Base-by-base conservation (phyloP, 2,113 vertebrate genomes). In the Ivindomyrus marchei region DNA sequence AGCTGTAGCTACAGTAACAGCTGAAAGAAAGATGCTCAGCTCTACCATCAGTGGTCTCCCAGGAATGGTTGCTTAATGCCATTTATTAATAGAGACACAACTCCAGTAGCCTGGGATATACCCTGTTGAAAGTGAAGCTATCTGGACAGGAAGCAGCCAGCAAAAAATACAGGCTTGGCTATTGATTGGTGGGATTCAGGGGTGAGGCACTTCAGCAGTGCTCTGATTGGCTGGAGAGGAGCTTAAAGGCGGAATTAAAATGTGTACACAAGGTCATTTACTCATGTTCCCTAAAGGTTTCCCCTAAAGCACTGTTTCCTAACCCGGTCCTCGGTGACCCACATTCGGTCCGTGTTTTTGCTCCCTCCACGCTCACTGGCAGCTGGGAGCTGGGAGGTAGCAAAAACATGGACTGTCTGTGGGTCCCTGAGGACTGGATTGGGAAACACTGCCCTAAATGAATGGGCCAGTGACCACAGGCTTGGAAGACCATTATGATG, bases 81-180 rank as follows among this genome's bases (percentile, higher is more conserved):
- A 96, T 96, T 96, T 96, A 96, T 96, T 96, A 96, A 96, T 96
- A 96, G 96, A 95, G 94, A 94, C 95, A 94, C 94, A 95, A 94
- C 94, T 77, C 27, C 70, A 19, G 70, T 42, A 80, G 94, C 93
- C 94, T 47, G 84, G 84, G 47, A 50, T 86, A 31, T 92, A 80
- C 96, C 95, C 95, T 91, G 36, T 50, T 50, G 84, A 5, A 50
- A 8, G 95, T 96, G 96, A 96, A 95, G 94, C 94, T 85, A 93
- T 94, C 91, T 92, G 92, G 94, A 95, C 92, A 88, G 91, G 92
- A 89, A 89, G 92, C 91, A 80, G 21, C 62, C 42, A 58, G 90
- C 42, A 39, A 49, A 88, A 84, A 85, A 80, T 88, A 87, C 77
- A 92, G 15, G 91, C 86, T 87, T 80, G 92, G 77, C 90, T 93